phyloP scores from a whole-genome alignment of 1,140 invertebrate genomes.

The Mizuhopecten yessoensis region DNA sequence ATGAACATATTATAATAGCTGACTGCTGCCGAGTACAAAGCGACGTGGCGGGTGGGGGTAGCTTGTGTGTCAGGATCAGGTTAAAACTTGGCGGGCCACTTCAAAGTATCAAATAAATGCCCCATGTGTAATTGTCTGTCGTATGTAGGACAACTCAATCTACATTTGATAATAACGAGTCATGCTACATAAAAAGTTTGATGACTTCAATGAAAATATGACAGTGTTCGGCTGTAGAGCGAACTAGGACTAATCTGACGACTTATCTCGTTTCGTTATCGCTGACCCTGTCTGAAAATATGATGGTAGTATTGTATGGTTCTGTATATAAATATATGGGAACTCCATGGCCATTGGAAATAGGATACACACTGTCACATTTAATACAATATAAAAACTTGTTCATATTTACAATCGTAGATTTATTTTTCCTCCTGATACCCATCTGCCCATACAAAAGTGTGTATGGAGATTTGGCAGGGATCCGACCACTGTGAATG shows the following conservation, averaged over 20 bases:
- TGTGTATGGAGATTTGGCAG: conserved; percentile 38
- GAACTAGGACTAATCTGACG: not conserved
- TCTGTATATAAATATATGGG: not conserved
- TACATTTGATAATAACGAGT: not conserved
- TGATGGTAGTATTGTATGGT: not conserved
- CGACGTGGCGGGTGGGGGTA: not conserved
- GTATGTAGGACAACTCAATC: not conserved
- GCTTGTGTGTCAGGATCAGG: not conserved
- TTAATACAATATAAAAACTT: conserved; percentile 36
- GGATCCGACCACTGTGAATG: not conserved
- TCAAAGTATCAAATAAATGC: not conserved
- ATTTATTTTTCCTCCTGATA: conserved; percentile 27
- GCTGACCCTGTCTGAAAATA: not conserved
- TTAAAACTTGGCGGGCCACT: not conserved
- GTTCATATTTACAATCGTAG: conserved; percentile 28
- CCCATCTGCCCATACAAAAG: conserved; percentile 10
- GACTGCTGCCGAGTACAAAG: not conserved
- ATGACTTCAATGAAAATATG: not conserved
- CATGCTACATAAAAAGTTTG: not conserved
- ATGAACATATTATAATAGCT: conserved; percentile 16
- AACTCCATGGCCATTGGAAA: conserved; percentile 32
- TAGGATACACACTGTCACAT: conserved; percentile 27
- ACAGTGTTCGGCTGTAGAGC: not conserved
- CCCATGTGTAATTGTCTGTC: not conserved
- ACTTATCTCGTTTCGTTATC: not conserved